Evolutionary conservation across 2,888 invertebrate species (phyloP).

Genomic region (Thumatha senex): DNA sequence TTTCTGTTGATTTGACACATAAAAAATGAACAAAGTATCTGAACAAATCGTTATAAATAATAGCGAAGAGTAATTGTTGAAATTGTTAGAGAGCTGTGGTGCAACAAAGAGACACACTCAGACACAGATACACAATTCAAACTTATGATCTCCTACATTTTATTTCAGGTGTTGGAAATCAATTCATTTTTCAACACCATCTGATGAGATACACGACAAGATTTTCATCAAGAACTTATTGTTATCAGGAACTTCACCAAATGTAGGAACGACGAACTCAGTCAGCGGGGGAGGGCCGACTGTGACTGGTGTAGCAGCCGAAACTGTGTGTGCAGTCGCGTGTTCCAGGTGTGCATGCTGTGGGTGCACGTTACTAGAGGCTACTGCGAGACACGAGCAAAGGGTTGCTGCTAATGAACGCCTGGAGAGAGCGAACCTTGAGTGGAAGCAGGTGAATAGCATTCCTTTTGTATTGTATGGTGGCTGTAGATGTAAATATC

Average conservation of each 20-base stretch:
- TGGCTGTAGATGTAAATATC: too few species aligned
- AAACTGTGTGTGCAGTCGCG: conserved; percentile 45
- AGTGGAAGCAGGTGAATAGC: conserved; percentile 88
- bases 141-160: too few species aligned
- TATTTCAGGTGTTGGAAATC: too few species aligned
- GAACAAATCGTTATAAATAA: too few species aligned
- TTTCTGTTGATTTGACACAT: too few species aligned
- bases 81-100: too few species aligned
- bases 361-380: conserved; percentile 86
- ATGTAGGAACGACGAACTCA: conserved; percentile 24
- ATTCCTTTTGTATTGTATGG: neutral
- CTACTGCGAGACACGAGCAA: conserved; percentile 91
- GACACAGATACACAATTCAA: too few species aligned
- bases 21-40: too few species aligned
- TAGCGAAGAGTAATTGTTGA: too few species aligned
- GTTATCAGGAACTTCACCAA: conserved; percentile 20
- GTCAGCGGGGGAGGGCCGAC: conserved; percentile 9
- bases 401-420: conserved; percentile 91
- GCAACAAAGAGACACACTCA: too few species aligned
- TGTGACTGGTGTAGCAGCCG: conserved; percentile 6
- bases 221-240: neutral
- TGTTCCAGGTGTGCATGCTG: conserved; percentile 69
- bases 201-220: too few species aligned
- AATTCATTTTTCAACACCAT: too few species aligned
- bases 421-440: conserved; percentile 90